A percentile compares a stretch with the other conserved stretches of the same genome.
phyloP scores from a whole-genome alignment of 2,113 vertebrate species.

The Pelusios castaneus region DNA sequence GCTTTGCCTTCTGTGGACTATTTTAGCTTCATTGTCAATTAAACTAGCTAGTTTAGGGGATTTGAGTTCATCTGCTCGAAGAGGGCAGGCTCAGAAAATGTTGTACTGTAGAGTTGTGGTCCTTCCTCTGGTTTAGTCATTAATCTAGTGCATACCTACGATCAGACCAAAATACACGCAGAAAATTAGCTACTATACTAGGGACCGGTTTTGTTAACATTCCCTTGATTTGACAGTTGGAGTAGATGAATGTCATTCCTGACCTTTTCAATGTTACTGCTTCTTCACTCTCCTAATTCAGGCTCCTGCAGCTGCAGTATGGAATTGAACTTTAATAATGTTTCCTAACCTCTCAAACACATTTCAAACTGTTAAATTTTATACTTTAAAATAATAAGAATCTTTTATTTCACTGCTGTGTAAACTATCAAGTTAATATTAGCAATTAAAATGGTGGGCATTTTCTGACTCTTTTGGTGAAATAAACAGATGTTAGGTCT shows the following conservation, averaged over 20 bases:
- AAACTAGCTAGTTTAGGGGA: slow-evolving; percentile 11
- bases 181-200: slow-evolving; percentile 48
- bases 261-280: slow-evolving; percentile 73
- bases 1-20: not conserved
- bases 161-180: slow-evolving; percentile 45
- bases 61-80: slow-evolving; percentile 22
- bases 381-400: slow-evolving; percentile 37
- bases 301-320: slow-evolving; percentile 50
- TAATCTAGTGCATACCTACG: not conserved
- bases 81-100: not conserved
- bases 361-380: slow-evolving; percentile 36
- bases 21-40: slow-evolving; percentile 6
- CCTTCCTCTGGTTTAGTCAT: not conserved
- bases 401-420: slow-evolving; percentile 23
- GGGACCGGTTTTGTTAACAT: slow-evolving; percentile 54
- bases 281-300: slow-evolving; percentile 63
- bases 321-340: slow-evolving; percentile 60
- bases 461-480: slow-evolving; percentile 20
- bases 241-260: slow-evolving; percentile 69
- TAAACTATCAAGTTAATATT: slow-evolving; percentile 42
- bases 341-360: slow-evolving; percentile 32
- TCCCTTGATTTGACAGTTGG: slow-evolving; percentile 58
- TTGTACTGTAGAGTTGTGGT: not conserved
- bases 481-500: slow-evolving; percentile 29
- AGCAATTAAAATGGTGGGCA: slow-evolving; percentile 19